Conservation (phyloP, 2,888 invertebrate species). For the Elysia crispata region DNA sequence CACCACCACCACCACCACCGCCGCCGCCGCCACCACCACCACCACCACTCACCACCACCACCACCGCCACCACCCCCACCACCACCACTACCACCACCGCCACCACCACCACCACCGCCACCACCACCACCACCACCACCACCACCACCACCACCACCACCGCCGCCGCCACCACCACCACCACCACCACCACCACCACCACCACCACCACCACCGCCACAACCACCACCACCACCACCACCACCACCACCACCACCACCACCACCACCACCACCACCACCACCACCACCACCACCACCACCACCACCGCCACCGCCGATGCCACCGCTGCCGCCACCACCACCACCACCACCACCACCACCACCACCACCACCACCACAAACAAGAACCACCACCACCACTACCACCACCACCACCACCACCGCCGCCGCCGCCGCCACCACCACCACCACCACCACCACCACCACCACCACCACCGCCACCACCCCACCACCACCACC, state of each 20-base stretch:
- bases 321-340: no score
- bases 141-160: slow-evolving; percentile 9
- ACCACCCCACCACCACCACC: no score
- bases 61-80: no score
- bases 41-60: no score
- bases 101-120: background rate
- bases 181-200: background rate
- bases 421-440: background rate
- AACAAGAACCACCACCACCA: no score
- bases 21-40: background rate
- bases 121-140: slow-evolving; percentile 9
- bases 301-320: no score
- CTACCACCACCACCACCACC: background rate
- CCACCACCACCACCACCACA: no score
- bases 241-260: background rate
- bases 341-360: background rate
- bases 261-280: background rate
- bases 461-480: background rate
- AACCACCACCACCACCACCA: no score
- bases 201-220: no score
- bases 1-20: background rate
- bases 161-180: slow-evolving; percentile 4
- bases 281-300: no score
- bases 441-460: background rate
- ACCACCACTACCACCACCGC: background rate